These are phyloP conservation scores for Patella ulyssiponensis DNA, from an alignment of 2,888 invertebrate species.

Conservation along the genomic window DNA sequence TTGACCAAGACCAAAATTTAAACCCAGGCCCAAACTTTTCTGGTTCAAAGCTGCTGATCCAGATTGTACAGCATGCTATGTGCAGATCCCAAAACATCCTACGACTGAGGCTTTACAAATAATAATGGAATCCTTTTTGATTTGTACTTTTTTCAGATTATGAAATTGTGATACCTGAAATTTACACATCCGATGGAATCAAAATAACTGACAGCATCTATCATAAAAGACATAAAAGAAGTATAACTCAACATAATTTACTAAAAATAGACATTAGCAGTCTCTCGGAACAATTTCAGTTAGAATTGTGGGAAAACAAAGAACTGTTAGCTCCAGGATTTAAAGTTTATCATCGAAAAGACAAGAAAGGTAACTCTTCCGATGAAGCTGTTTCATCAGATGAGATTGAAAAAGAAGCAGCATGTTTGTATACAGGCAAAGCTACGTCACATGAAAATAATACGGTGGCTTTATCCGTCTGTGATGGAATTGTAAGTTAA, in stretches of 20 bases:
- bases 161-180: conserved; percentile 9
- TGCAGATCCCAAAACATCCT: too few species aligned
- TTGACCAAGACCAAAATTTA: too few species aligned
- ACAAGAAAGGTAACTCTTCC: conserved; percentile 24
- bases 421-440: conserved; percentile 50
- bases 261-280: conserved; percentile 51
- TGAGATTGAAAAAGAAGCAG: conserved; percentile 26
- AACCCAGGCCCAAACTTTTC: too few species aligned
- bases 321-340: conserved; percentile 57
- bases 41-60: too few species aligned
- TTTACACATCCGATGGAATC: not conserved
- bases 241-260: conserved; percentile 22
- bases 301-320: conserved; percentile 52
- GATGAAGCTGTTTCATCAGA: conserved; percentile 23
- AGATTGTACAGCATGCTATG: too few species aligned
- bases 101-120: too few species aligned
- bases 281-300: conserved; percentile 50
- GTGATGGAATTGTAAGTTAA: conserved; percentile 30
- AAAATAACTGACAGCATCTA: not conserved
- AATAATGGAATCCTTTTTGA: too few species aligned
- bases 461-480: conserved; percentile 52
- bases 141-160: not conserved
- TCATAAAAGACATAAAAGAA: conserved; percentile 36
- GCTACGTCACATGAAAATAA: conserved; percentile 41
- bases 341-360: conserved; percentile 54